Evolutionary conservation across 2,113 vertebrate species (phyloP).

Genomic region (Paramormyrops kingsleyae): DNA sequence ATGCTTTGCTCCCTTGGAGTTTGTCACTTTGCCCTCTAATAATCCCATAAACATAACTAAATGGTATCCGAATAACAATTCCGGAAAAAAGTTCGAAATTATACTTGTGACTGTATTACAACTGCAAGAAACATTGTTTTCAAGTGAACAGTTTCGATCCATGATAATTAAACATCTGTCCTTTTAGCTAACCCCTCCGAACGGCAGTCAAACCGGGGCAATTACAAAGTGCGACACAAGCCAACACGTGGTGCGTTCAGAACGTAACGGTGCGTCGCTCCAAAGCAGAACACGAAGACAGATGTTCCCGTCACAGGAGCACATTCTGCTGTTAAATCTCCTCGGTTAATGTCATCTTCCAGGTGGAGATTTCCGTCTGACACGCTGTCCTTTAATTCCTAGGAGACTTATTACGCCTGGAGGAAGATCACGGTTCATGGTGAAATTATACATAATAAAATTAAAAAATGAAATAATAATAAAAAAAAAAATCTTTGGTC

Average conservation of each 20-base stretch:
- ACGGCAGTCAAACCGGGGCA: not conserved
- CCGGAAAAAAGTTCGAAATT: not conserved
- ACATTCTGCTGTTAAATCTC: not conserved
- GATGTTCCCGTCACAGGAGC: conserved; percentile 1
- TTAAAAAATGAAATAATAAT: not conserved
- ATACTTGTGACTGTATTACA: not conserved
- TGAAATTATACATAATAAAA: not conserved
- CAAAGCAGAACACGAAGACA: not conserved
- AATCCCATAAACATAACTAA: not conserved
- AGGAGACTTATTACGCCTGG: not conserved
- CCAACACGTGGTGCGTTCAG: not conserved
- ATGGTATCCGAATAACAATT: not conserved
- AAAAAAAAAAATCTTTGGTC: not conserved
- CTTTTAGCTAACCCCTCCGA: not conserved
- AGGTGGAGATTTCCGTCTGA: not conserved
- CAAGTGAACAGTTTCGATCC: not conserved
- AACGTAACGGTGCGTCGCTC: not conserved
- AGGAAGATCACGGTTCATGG: not conserved
- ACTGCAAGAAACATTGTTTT: not conserved
- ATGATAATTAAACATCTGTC: conserved; percentile 7
- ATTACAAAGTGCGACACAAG: not conserved
- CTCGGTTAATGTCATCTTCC: not conserved
- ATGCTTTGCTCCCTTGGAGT: not conserved
- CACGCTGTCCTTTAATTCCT: conserved; percentile 11
- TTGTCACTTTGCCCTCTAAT: not conserved